phyloP scores from a whole-genome alignment of 92 coral and sea anemone genomes.

The Zoanthus sociatus region DNA sequence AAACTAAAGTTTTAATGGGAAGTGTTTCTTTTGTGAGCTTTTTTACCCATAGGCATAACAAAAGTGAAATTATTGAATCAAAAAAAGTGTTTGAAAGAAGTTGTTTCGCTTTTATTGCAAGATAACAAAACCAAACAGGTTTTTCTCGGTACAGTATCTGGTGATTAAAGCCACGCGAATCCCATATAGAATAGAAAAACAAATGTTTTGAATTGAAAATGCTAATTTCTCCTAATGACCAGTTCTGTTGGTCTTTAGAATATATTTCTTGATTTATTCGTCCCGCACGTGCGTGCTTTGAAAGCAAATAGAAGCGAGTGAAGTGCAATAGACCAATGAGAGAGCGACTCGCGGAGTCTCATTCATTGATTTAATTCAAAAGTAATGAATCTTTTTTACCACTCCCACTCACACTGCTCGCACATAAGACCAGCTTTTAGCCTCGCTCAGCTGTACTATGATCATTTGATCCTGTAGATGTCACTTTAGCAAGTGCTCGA shows the following conservation, averaged over 20 bases:
- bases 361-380: constrained; percentile 49
- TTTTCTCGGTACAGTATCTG: constrained; percentile 31
- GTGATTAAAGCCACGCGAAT: constrained; percentile 24
- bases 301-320: constrained; percentile 36
- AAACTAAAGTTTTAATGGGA: constrained; percentile 23
- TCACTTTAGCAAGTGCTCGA: constrained; percentile 68
- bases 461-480: constrained; percentile 66
- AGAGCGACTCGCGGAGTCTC: constrained; percentile 37
- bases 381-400: constrained; percentile 37
- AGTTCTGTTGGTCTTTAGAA: constrained; percentile 59
- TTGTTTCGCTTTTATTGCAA: constrained; percentile 19
- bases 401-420: constrained; percentile 48
- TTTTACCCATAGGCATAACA: neutral
- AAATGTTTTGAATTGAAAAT: constrained; percentile 73
- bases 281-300: constrained; percentile 49
- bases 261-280: constrained; percentile 44
- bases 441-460: constrained; percentile 62
- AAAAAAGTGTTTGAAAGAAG: constrained; percentile 10
- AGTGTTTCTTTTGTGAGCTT: constrained; percentile 26
- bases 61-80: constrained; percentile 11
- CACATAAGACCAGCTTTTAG: constrained; percentile 27
- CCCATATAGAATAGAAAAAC: constrained; percentile 52
- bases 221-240: constrained; percentile 69
- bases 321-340: constrained; percentile 52
- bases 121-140: neutral